Conservation (phyloP, 1,140 invertebrate genomes). For the Drosophila bocki region DNA sequence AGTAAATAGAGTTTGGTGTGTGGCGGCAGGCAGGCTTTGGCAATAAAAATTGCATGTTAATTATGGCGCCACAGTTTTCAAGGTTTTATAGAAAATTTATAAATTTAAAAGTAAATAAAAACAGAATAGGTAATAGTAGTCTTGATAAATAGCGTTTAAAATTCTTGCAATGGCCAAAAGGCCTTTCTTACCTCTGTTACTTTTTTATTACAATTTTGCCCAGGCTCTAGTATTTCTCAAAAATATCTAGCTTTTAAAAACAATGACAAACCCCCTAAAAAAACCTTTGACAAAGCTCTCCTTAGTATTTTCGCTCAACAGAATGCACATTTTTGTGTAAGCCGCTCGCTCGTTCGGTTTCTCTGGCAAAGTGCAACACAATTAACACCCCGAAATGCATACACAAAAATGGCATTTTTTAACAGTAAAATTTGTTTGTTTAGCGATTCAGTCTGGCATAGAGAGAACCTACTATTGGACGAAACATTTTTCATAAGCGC, state of each 20-base stretch:
- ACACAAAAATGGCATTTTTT: conserved; percentile 52
- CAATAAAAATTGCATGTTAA: conserved; percentile 2
- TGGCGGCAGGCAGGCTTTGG: background rate
- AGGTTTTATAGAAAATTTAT: background rate
- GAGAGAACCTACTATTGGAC: conserved; percentile 71
- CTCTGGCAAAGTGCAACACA: conserved; percentile 77
- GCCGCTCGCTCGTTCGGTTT: conserved; percentile 34
- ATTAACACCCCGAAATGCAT: conserved; percentile 81
- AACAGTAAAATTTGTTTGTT: conserved; percentile 82
- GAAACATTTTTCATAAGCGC: conserved; percentile 43
- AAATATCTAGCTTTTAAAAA: background rate
- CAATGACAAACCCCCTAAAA: background rate
- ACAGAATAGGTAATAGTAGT: background rate
- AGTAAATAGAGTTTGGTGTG: background rate
- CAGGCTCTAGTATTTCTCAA: accelerated
- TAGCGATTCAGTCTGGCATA: conserved; percentile 49
- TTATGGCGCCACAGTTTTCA: conserved; percentile 10
- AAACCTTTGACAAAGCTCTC: conserved; percentile 52
- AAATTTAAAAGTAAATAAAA: background rate
- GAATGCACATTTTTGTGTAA: conserved; percentile 44
- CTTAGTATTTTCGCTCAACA: conserved; percentile 54
- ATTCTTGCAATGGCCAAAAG: background rate
- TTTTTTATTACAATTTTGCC: background rate
- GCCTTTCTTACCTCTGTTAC: too few species aligned
- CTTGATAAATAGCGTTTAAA: background rate